Conservation (phyloP, 2,113 vertebrate species). For the Trachemys scripta region DNA sequence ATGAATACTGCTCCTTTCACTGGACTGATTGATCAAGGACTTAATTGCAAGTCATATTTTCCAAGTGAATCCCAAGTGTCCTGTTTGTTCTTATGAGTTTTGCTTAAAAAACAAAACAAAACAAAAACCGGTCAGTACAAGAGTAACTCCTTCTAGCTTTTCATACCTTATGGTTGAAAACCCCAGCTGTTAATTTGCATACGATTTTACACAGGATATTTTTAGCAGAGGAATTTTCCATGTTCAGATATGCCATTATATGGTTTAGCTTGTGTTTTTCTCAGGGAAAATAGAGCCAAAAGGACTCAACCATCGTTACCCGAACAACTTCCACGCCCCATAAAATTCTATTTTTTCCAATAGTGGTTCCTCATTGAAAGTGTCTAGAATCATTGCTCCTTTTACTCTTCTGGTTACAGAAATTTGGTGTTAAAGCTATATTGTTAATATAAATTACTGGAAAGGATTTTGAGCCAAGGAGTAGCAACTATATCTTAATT, state of each 20-base stretch:
- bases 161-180: rapidly evolving
- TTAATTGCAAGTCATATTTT: slow-evolving; percentile 77
- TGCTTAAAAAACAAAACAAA: not conserved
- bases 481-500: not conserved
- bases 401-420: not conserved
- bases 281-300: not conserved
- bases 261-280: not conserved
- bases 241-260: not conserved
- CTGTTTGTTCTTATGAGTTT: slow-evolving; percentile 67
- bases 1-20: slow-evolving; percentile 65
- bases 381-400: not conserved
- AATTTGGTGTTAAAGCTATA: not conserved
- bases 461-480: not conserved
- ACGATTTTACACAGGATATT: not conserved
- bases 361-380: not conserved
- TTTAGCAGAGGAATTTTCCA: not conserved
- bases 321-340: not conserved
- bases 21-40: slow-evolving; percentile 78
- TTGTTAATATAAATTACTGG: not conserved
- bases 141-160: slow-evolving; percentile 40
- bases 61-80: slow-evolving; percentile 69
- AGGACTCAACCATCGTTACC: not conserved
- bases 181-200: not conserved
- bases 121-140: slow-evolving; percentile 26
- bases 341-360: not conserved